A percentile compares a stretch with the other conserved stretches of the same genome.
phyloP scores from a whole-genome alignment of 2,113 vertebrate genomes.

The Albula goreensis region DNA sequence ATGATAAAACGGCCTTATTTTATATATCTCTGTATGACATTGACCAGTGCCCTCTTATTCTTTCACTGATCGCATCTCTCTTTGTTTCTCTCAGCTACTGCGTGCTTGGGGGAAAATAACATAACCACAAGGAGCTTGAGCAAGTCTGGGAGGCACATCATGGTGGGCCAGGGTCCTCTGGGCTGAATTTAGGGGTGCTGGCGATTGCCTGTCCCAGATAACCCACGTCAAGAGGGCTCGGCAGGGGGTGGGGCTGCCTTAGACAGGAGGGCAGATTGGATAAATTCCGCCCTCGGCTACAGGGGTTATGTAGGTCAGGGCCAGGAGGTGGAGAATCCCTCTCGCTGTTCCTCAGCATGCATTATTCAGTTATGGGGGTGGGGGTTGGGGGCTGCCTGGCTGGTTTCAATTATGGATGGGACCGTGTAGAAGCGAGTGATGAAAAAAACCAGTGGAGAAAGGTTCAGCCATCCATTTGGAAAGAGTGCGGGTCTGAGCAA shows the following conservation, averaged over 20 bases:
- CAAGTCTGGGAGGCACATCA: conserved; percentile 43
- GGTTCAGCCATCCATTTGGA: conserved; percentile 46
- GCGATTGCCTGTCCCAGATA: conserved; percentile 41
- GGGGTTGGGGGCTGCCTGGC: conserved; percentile 52
- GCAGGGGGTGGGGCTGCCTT: conserved; percentile 29
- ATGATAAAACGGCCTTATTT: neutral
- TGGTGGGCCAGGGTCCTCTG: conserved; percentile 47
- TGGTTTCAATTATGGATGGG: conserved; percentile 76
- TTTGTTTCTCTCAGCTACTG: neutral
- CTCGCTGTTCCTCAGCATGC: conserved; percentile 66
- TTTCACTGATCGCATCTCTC: neutral
- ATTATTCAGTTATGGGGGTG: conserved; percentile 69
- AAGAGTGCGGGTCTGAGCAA: conserved; percentile 30
- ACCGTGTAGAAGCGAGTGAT: conserved; percentile 59
- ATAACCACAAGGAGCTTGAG: conserved; percentile 37
- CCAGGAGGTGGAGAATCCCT: conserved; percentile 56
- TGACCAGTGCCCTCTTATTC: neutral
- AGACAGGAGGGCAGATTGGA: conserved; percentile 53
- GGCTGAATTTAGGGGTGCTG: conserved; percentile 40
- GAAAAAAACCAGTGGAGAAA: conserved; percentile 44
- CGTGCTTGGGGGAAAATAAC: conserved; percentile 21
- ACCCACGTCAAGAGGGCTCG: conserved; percentile 30
- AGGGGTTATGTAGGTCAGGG: conserved; percentile 77
- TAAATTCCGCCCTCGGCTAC: conserved; percentile 63
- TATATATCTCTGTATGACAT: neutral